phyloP scores from a whole-genome alignment of 2,888 invertebrate species.

The Apodemia hepburni region DNA sequence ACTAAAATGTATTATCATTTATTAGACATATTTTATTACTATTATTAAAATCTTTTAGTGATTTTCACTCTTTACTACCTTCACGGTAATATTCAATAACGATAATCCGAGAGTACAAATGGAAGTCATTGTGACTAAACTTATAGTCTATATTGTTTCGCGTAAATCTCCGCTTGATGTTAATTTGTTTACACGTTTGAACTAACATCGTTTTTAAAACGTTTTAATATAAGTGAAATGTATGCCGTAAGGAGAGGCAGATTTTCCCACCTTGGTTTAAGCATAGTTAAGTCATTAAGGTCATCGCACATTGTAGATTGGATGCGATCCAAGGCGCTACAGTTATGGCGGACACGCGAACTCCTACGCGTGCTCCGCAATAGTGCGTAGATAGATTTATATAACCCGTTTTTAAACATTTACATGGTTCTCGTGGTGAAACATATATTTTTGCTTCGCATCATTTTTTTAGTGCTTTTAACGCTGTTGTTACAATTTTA shows the following conservation, averaged over 20 bases:
- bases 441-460: no score
- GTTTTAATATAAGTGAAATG: conserved; percentile 53
- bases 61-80: not conserved
- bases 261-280: conserved; percentile 52
- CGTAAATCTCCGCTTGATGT: not conserved
- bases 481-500: not conserved
- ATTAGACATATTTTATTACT: no score
- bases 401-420: no score
- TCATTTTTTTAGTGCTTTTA: no score
- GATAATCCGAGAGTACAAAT: not conserved
- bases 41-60: not conserved
- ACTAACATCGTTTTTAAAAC: conserved; percentile 5
- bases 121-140: not conserved
- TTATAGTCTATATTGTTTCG: not conserved
- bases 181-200: conserved; percentile 1
- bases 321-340: not conserved
- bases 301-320: conserved; percentile 7
- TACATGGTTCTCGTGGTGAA: no score
- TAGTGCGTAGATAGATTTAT: no score
- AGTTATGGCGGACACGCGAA: not conserved
- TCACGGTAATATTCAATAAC: not conserved
- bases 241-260: conserved; percentile 68
- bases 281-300: conserved; percentile 12
- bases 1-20: not conserved
- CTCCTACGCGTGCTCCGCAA: no score